Conservation (phyloP, 2,888 invertebrate genomes). For the Colletes collaris region DNA sequence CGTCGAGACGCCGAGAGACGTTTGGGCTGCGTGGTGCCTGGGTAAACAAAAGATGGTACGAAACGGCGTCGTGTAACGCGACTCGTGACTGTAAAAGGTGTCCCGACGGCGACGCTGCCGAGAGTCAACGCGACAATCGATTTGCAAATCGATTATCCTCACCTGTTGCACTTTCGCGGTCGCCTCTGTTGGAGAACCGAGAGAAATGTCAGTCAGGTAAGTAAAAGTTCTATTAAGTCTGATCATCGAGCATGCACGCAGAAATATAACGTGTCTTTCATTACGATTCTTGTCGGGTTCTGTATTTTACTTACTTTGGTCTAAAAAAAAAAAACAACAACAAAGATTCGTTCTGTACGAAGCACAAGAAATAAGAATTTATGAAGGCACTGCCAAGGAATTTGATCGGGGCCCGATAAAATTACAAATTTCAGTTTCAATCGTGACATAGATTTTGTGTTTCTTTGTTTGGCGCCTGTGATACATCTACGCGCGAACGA, state of each 20-base stretch:
- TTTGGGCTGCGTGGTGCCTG: conserved; percentile 11
- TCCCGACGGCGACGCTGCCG: conserved; percentile 1
- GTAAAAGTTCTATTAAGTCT: background rate
- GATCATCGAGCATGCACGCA: too few species aligned
- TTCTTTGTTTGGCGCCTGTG: conserved; percentile 9
- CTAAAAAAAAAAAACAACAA: background rate
- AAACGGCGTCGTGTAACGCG: background rate
- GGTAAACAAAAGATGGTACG: conserved; percentile 55
- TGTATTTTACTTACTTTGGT: background rate
- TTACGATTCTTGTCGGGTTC: background rate
- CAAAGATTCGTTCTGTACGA: too few species aligned
- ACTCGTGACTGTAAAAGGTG: conserved; percentile 5
- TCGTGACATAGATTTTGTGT: background rate
- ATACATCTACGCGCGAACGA: conserved; percentile 8
- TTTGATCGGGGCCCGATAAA: background rate
- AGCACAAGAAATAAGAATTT: background rate
- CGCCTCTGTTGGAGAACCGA: background rate
- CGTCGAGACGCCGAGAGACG: conserved; percentile 34
- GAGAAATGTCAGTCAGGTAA: conserved; percentile 45
- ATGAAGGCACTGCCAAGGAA: background rate
- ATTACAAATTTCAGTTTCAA: too few species aligned
- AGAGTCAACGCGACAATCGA: conserved; percentile 13
- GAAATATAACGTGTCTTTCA: too few species aligned
- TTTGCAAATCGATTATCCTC: conserved; percentile 15
- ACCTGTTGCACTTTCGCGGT: conserved; percentile 26